Percentiles rank a stretch among this genome's conserved stretches.
These are phyloP conservation scores for Aphidius ervi DNA, from an alignment of 1,140 invertebrate species.

Conservation along the genomic window DNA sequence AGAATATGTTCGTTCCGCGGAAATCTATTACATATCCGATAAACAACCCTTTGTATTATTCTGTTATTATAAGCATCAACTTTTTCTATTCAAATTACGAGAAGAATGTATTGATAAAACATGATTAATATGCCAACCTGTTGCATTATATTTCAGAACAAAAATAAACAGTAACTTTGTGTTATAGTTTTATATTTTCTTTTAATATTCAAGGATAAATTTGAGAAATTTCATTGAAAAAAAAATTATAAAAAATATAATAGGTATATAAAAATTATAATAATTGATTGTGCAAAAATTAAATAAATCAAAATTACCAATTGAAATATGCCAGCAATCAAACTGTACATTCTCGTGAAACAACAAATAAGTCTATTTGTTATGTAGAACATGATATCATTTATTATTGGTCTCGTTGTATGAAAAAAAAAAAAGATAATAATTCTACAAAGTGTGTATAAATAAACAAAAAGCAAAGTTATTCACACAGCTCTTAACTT, in stretches of 20 bases:
- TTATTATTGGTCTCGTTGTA: constrained; percentile 23
- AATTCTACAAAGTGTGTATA: neutral
- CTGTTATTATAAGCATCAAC: too few species aligned
- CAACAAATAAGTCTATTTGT: constrained; percentile 7
- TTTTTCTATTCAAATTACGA: too few species aligned
- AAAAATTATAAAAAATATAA: neutral
- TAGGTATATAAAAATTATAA: neutral
- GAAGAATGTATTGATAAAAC: too few species aligned
- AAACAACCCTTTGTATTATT: too few species aligned
- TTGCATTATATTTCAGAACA: too few species aligned
- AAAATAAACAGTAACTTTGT: too few species aligned
- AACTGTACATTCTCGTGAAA: constrained; percentile 12
- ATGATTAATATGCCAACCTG: too few species aligned
- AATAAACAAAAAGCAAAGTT: neutral
- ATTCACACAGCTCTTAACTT: neutral
- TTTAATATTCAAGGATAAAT: too few species aligned
- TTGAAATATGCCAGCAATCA: constrained; percentile 6
- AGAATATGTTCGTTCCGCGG: too few species aligned
- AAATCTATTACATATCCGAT: too few species aligned
- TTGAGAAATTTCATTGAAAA: neutral
- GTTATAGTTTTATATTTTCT: too few species aligned
- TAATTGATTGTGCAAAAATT: neutral
- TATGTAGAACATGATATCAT: constrained; percentile 16
- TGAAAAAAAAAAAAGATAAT: constrained; percentile 11
- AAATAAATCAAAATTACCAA: neutral